Conservation (phyloP, 2,113 vertebrate genomes). For the Hemiprocne comata region DNA sequence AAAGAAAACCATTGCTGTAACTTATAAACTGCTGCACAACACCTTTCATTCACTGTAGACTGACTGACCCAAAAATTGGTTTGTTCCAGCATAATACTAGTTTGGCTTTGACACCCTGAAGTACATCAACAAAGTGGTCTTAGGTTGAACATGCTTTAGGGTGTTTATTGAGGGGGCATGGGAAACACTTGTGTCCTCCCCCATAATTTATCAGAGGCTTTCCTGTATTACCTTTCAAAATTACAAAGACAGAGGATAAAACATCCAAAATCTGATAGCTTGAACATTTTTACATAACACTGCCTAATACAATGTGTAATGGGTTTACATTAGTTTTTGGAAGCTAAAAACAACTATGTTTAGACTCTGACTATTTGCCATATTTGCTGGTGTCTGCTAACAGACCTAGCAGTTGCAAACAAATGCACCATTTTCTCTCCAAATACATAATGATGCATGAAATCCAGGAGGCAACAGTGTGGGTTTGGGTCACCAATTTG, state of each 20-base stretch:
- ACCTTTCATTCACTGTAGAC: background rate
- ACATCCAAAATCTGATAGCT: background rate
- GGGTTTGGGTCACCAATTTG: background rate
- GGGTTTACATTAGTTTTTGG: background rate
- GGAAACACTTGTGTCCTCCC: background rate
- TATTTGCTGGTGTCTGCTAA: background rate
- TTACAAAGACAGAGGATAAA: background rate
- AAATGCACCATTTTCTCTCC: constrained; percentile 20
- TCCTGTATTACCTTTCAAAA: constrained; percentile 32
- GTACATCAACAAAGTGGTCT: constrained; percentile 35
- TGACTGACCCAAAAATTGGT: constrained; percentile 27
- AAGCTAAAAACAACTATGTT: constrained; percentile 1
- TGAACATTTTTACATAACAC: background rate
- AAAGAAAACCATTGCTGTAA: constrained; percentile 14
- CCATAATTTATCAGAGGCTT: constrained; percentile 39
- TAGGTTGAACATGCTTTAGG: background rate
- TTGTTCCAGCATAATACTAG: constrained; percentile 7
- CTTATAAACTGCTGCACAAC: constrained; percentile 10
- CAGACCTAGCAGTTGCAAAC: constrained; percentile 9
- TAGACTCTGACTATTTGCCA: background rate
- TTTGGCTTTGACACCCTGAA: constrained; percentile 21
- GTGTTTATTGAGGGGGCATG: background rate
- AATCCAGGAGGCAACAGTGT: constrained; percentile 26
- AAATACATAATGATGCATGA: constrained; percentile 11
- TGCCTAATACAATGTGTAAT: background rate